These are phyloP conservation scores for Zenarchopterus dispar DNA, from an alignment of 2,797 vertebrate species.

Conservation along the genomic window DNA sequence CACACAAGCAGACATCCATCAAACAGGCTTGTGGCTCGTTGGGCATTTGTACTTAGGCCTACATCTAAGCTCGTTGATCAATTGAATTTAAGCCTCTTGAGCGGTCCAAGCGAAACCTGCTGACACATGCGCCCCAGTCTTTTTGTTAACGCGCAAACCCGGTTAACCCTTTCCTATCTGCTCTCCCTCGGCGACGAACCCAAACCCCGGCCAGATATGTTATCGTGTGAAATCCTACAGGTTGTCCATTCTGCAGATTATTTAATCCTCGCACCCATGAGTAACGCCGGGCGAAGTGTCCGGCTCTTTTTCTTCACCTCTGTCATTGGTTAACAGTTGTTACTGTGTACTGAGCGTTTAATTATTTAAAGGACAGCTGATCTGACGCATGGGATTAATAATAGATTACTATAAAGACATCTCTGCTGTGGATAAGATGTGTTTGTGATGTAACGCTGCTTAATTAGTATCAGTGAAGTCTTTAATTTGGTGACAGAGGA, in stretches of 20 bases:
- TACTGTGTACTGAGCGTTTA: conserved; percentile 32
- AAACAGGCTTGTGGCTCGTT: conserved; percentile 60
- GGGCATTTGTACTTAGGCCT: conserved; percentile 75
- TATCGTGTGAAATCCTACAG: conserved; percentile 11
- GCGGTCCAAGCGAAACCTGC: conserved; percentile 80
- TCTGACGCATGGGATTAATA: conserved; percentile 67
- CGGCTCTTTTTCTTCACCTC: conserved; percentile 7
- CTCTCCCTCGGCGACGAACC: conserved; percentile 26
- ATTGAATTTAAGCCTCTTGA: conserved; percentile 86
- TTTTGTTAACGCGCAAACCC: conserved; percentile 72
- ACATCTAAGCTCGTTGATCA: conserved; percentile 83
- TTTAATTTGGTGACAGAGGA: too few relatives aligned
- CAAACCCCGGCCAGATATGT: conserved; percentile 15
- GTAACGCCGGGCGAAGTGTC: conserved; percentile 1
- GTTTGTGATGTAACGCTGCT: conserved; percentile 37
- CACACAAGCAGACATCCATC: conserved; percentile 55
- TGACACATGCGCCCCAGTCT: conserved; percentile 81
- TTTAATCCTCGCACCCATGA: not conserved
- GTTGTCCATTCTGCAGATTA: conserved; percentile 17
- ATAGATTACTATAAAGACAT: conserved; percentile 68
- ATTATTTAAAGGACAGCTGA: conserved; percentile 69
- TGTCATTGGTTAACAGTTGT: conserved; percentile 19
- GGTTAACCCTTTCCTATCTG: conserved; percentile 54
- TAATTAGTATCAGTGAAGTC: conserved; percentile 26
- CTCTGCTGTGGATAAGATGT: conserved; percentile 39